These are phyloP conservation scores for Botia kubotai DNA, from an alignment of 2,797 vertebrate species.

Conservation along the genomic window DNA sequence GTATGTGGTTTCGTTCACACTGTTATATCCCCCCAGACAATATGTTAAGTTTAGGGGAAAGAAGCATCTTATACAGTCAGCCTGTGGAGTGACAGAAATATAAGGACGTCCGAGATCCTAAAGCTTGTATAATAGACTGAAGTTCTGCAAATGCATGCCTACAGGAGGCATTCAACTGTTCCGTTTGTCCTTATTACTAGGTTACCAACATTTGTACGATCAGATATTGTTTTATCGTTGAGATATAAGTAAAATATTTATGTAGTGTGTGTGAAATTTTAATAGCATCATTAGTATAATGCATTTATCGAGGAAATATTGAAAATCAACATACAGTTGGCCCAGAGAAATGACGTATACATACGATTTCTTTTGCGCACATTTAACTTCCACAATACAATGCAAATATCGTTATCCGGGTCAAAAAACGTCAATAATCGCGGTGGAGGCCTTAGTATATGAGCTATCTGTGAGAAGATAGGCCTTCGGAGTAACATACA, in stretches of 20 bases:
- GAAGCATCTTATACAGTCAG: slow-evolving; percentile 1
- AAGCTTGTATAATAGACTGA: background rate
- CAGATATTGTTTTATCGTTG: background rate
- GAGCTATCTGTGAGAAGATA: background rate
- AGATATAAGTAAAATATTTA: background rate
- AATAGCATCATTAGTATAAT: background rate
- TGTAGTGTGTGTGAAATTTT: background rate
- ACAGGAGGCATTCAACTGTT: slow-evolving; percentile 1
- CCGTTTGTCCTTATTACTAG: background rate
- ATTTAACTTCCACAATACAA: slow-evolving; percentile 10
- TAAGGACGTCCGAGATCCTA: background rate
- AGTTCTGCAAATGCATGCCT: background rate
- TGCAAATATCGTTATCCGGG: background rate
- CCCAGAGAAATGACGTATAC: background rate
- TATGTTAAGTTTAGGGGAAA: background rate
- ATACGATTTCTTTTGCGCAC: background rate
- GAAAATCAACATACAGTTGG: background rate
- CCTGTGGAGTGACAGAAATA: slow-evolving; percentile 1
- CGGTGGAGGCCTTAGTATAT: slow-evolving; percentile 3
- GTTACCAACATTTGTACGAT: background rate
- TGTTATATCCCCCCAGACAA: background rate
- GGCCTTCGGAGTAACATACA: background rate
- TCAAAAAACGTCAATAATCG: background rate
- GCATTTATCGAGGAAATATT: background rate
- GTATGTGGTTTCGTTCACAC: background rate